These are phyloP conservation scores for Micromussa lordhowensis DNA, from an alignment of 92 coral and sea anemone species.

Conservation along the genomic window DNA sequence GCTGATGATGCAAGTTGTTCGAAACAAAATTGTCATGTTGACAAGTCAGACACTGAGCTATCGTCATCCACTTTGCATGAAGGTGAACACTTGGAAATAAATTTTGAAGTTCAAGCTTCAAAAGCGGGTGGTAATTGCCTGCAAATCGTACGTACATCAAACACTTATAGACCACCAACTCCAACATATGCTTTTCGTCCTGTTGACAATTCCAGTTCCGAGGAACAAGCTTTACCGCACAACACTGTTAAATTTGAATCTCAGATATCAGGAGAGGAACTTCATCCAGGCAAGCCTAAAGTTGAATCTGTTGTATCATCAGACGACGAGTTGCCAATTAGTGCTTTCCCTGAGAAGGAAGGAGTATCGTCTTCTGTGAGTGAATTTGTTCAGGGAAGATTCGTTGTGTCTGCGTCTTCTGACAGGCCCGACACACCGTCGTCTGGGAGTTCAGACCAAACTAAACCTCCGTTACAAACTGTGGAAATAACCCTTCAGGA, in stretches of 20 bases:
- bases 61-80: background rate
- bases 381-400: constrained; percentile 46
- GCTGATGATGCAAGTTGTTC: background rate
- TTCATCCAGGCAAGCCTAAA: constrained; percentile 15
- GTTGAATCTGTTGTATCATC: constrained; percentile 22
- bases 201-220: constrained; percentile 24
- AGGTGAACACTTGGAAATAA: background rate
- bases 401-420: constrained; percentile 29
- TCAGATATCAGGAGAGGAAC: constrained; percentile 43
- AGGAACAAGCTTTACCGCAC: background rate
- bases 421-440: constrained; percentile 42
- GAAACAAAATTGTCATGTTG: background rate
- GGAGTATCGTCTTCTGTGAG: background rate
- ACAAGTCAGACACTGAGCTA: background rate
- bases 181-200: constrained; percentile 41
- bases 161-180: constrained; percentile 6
- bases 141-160: background rate
- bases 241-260: constrained; percentile 25
- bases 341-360: constrained; percentile 10
- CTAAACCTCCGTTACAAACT: constrained; percentile 35
- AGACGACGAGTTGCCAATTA: constrained; percentile 19
- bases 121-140: background rate
- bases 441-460: constrained; percentile 37
- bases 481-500: constrained; percentile 69
- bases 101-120: constrained; percentile 10